Conservation (phyloP, 2,888 invertebrate genomes). For the Epinotia brunnichana region DNA sequence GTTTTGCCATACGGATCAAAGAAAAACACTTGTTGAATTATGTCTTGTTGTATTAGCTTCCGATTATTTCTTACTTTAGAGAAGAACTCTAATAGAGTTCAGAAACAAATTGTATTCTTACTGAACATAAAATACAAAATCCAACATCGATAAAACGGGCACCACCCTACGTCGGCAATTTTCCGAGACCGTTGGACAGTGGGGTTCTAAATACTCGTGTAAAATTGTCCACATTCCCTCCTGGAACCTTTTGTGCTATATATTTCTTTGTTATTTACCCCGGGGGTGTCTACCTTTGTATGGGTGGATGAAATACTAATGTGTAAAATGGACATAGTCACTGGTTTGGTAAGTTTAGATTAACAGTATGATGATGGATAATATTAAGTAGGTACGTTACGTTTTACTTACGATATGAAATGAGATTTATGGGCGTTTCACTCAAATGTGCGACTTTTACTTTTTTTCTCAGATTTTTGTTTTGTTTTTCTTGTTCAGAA, state of each 20-base stretch:
- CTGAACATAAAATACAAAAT: neutral
- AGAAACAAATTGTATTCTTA: no score
- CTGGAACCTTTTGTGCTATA: slow-evolving; percentile 78
- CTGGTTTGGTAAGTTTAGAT: neutral
- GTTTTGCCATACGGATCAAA: no score
- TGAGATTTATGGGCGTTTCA: no score
- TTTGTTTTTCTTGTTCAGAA: no score
- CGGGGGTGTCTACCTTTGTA: slow-evolving; percentile 46
- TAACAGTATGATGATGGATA: neutral
- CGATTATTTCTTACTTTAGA: neutral
- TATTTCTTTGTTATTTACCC: slow-evolving; percentile 82
- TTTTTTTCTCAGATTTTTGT: no score
- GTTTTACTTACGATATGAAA: no score
- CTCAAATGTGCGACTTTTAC: no score
- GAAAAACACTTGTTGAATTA: no score
- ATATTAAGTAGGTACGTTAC: neutral
- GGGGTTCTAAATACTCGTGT: slow-evolving; percentile 83
- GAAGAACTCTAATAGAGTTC: neutral
- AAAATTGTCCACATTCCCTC: slow-evolving; percentile 83
- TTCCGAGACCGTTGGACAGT: slow-evolving; percentile 83
- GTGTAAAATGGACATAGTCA: slow-evolving; percentile 9
- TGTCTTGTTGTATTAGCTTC: no score
- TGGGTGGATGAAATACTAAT: slow-evolving; percentile 28
- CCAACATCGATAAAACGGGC: slow-evolving; percentile 50
- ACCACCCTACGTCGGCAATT: slow-evolving; percentile 68